Percentiles rank a stretch among this genome's conserved stretches.
Evolutionary conservation across 2,113 vertebrate species (phyloP).

Genomic region (Myotis yumanensis): DNA sequence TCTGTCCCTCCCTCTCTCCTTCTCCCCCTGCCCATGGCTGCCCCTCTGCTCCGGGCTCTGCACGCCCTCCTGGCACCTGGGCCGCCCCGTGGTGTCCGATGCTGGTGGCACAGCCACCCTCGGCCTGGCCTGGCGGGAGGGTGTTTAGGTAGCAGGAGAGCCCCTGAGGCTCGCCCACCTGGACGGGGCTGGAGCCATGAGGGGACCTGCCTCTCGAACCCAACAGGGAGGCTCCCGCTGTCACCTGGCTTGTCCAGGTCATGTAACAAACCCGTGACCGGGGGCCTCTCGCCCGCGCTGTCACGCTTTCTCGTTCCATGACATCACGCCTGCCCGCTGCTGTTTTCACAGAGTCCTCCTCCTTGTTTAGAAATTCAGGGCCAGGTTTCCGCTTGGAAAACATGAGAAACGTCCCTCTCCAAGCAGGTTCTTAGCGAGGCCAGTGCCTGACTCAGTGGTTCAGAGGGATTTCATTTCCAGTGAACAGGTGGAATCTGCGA

Average conservation of each 20-base stretch:
- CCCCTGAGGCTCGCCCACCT: not conserved
- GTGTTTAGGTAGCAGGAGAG: not conserved
- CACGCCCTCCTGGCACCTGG: not conserved
- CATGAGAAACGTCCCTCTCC: not conserved
- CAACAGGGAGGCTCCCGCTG: not conserved
- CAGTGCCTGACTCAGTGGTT: conserved; percentile 1
- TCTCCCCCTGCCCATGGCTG: not conserved
- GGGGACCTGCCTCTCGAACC: not conserved
- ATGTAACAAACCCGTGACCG: not conserved
- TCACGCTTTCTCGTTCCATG: not conserved
- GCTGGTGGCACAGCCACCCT: not conserved
- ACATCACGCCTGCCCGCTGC: not conserved
- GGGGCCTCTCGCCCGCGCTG: not conserved
- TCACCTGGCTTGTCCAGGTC: not conserved
- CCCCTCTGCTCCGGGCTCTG: not conserved
- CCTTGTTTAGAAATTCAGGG: conserved; percentile 16
- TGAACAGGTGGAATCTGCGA: not conserved
- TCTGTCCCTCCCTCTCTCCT: not conserved
- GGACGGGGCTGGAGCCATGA: not conserved
- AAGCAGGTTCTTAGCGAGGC: not conserved
- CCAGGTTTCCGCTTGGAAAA: conserved; percentile 19
- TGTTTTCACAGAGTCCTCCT: not conserved
- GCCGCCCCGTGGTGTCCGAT: too few relatives aligned
- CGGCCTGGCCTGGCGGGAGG: not conserved
- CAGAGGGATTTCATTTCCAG: conserved; percentile 46